Conservation (phyloP, 1,140 invertebrate genomes). For the Saccostrea glomerata region DNA sequence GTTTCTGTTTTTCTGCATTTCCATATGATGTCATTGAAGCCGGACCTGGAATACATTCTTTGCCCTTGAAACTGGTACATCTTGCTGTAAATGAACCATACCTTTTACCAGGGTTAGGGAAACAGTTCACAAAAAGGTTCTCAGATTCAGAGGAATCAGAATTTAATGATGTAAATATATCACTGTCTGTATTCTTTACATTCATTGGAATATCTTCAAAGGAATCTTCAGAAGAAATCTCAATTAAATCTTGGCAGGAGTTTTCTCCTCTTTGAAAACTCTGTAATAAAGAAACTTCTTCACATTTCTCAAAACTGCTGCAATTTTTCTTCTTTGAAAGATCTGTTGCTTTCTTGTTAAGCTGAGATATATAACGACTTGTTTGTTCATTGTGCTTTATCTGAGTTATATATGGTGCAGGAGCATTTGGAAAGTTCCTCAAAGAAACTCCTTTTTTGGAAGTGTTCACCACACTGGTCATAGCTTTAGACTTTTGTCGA, state of each 20-base stretch:
- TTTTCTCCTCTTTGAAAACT: neutral
- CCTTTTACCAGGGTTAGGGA: neutral
- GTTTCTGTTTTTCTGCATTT: neutral
- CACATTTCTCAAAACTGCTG: neutral
- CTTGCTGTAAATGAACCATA: neutral
- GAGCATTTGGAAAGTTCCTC: neutral
- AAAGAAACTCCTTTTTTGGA: neutral
- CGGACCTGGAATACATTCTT: neutral
- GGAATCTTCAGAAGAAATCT: neutral
- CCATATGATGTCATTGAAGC: neutral
- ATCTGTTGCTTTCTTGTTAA: neutral
- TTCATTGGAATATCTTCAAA: neutral
- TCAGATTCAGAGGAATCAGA: neutral
- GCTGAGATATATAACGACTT: neutral
- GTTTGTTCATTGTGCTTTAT: conserved; percentile 20
- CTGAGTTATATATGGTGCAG: conserved; percentile 8
- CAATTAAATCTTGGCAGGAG: neutral
- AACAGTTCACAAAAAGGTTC: neutral
- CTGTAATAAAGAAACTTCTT: neutral
- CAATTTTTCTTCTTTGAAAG: neutral
- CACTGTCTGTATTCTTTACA: neutral
- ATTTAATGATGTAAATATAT: neutral
- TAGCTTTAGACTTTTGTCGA: neutral
- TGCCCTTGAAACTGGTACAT: neutral
- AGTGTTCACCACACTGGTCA: neutral